Conservation (phyloP, 2,113 vertebrate species). For the Cairina moschata region DNA sequence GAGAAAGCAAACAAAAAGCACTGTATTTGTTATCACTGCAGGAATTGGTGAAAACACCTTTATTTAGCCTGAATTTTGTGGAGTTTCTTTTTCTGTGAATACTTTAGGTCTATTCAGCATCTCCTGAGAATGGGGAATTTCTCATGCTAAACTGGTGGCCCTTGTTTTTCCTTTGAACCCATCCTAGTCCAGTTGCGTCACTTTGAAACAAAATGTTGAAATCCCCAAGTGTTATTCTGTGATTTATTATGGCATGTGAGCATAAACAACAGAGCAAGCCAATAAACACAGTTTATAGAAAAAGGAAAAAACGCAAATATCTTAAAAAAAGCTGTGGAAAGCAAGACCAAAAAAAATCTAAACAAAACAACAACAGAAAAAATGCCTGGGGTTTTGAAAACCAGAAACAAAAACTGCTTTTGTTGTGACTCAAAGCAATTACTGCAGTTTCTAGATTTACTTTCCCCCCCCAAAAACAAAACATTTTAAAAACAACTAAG, state of each 20-base stretch:
- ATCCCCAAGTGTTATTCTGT: not conserved
- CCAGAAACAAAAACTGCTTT: not conserved
- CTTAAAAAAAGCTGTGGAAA: not conserved
- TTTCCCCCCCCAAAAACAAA: not conserved
- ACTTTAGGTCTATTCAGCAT: not conserved
- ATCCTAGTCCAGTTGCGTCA: not conserved
- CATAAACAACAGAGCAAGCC: not conserved
- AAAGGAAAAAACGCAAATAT: not conserved
- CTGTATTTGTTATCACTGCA: not conserved
- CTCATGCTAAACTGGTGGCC: not conserved
- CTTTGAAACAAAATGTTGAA: not conserved
- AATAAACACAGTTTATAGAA: not conserved
- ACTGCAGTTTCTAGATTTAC: not conserved
- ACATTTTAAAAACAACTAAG: not conserved
- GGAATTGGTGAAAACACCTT: not conserved
- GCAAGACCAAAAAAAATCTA: not conserved
- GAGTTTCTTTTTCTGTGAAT: not conserved
- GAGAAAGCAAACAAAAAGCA: not conserved
- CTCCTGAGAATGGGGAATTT: not conserved
- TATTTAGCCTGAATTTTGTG: not conserved
- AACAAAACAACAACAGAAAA: not conserved
- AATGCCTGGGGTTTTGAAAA: not conserved
- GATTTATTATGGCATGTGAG: not conserved
- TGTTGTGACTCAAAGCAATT: not conserved
- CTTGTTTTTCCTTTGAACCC: not conserved